A percentile compares a stretch with the other conserved stretches of the same genome.
Evolutionary conservation across 1,140 invertebrate genomes (phyloP).

Genomic region (Trichonephila inaurata): DNA sequence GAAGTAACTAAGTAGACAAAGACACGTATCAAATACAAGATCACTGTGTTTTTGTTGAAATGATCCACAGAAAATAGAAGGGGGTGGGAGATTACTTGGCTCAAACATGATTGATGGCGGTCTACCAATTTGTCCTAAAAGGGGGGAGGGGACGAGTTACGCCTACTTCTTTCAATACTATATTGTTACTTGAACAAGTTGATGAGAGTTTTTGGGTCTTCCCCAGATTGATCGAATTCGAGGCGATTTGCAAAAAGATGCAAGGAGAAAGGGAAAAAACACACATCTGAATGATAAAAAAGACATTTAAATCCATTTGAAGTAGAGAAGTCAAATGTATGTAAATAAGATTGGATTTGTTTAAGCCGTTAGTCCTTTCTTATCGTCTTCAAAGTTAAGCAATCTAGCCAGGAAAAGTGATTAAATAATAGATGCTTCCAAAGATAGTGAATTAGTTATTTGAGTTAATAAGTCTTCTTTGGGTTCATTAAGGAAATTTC

Average conservation of each 20-base stretch:
- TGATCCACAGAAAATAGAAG: conserved; percentile 13
- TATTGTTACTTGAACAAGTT: neutral
- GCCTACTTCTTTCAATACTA: conserved; percentile 49
- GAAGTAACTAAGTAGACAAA: neutral
- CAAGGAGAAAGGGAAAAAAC: neutral
- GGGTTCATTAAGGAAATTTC: conserved; percentile 18
- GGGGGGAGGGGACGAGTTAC: neutral
- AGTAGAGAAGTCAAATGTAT: conserved; percentile 26
- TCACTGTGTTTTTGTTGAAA: neutral
- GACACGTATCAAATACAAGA: neutral
- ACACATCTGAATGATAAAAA: neutral
- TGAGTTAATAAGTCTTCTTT: neutral
- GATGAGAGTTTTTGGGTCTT: neutral
- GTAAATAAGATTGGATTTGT: conserved; percentile 51
- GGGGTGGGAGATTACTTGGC: conserved; percentile 1
- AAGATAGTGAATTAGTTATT: conserved; percentile 40
- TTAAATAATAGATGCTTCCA: conserved; percentile 7
- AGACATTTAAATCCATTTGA: neutral
- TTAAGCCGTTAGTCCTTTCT: conserved; percentile 10
- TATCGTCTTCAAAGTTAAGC: neutral
- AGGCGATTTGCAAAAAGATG: conserved; percentile 8
- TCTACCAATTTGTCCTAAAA: conserved; percentile 39
- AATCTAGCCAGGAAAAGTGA: neutral
- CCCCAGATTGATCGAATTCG: conserved; percentile 30
- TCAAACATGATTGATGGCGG: conserved; percentile 52